Evolutionary conservation across 2,113 vertebrate genomes (phyloP), one percentile per base, ranked within the genome.

Genomic region (Vimba vimba): DNA sequence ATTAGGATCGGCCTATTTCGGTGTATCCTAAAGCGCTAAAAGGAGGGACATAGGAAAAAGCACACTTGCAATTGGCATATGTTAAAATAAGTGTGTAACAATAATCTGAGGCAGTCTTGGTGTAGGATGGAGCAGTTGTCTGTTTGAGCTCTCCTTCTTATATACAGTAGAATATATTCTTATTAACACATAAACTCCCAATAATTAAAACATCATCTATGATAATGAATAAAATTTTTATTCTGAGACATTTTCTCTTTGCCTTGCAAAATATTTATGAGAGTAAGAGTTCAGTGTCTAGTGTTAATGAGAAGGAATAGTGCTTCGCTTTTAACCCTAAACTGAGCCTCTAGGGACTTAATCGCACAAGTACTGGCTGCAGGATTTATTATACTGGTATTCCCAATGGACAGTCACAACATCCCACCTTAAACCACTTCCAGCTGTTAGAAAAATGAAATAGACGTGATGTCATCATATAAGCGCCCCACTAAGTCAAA

Each of bases 391-490:
- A 39, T 43, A 21, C 39, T 39, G 8, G n/a, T 25, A 52, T 45
- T 47, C 27, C 27, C 45, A 82, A 8, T 3, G 17, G 27, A 59
- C 5, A 43, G 19, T 25, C 62, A n/a, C 23, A 13, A 4, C 23
- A 75, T 74, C 19, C 19, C 43, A 73, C 55, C 2, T 21, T 15
- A 36, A 33, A 59, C 13, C 15, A 57, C 39, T 52, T 39, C 23
- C 59, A 78, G 66, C 36, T 79, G 75, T 86, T 33, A 68, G 62
- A 82, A 68, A 23, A 82, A 27, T 68, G 25, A 83, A 81, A 77
- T 71, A 9, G 62, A 30, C 1, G 11, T 76, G 68, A 45, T 11
- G 27, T 73, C 52, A 39, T 64, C 75, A 21, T 59, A 84, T n/a
- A 84, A 77, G 74, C 23, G 15, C 43, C 7, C 8, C 17, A 59